Evolutionary conservation across 2,797 vertebrate species (phyloP).

Genomic region (Botia kubotai): DNA sequence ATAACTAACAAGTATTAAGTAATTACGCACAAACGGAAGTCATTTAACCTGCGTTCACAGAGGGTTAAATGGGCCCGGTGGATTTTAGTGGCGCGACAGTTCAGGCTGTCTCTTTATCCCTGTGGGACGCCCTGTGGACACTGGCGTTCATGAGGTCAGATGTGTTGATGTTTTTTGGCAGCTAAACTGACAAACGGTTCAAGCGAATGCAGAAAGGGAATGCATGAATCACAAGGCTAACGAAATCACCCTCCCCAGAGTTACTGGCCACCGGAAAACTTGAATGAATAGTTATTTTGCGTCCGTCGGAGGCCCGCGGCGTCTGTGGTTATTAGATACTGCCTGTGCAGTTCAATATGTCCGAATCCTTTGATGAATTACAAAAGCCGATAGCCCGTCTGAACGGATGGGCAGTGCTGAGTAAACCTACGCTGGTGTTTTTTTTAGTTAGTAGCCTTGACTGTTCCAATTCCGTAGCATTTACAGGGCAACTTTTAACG

Average conservation of each 20-base stretch:
- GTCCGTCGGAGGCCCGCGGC: slow-evolving; percentile 2
- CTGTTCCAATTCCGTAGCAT: slow-evolving; percentile 28
- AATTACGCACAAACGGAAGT: slow-evolving; percentile 72
- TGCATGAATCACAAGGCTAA: background rate
- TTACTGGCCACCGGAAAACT: background rate
- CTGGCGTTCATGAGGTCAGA: background rate
- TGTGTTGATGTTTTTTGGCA: slow-evolving; percentile 7
- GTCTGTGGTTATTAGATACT: slow-evolving; percentile 18
- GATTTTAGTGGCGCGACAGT: background rate
- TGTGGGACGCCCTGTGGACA: background rate
- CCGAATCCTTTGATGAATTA: slow-evolving; percentile 21
- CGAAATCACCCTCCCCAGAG: slow-evolving; percentile 1
- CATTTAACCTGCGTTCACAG: slow-evolving; percentile 69
- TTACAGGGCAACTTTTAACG: slow-evolving; percentile 21
- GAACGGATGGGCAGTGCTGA: slow-evolving; percentile 17
- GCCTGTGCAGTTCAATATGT: slow-evolving; percentile 7
- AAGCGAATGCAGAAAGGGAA: background rate
- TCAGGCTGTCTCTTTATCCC: background rate
- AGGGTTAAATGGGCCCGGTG: slow-evolving; percentile 1
- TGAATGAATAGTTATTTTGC: slow-evolving; percentile 20
- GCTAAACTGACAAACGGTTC: slow-evolving; percentile 22
- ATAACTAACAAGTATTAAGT: slow-evolving; percentile 71
- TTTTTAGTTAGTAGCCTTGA: slow-evolving; percentile 16
- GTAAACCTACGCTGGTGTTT: background rate
- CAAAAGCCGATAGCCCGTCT: slow-evolving; percentile 1